Conservation (phyloP, 2,797 vertebrate genomes). For the Hydrocynus forskahlii region DNA sequence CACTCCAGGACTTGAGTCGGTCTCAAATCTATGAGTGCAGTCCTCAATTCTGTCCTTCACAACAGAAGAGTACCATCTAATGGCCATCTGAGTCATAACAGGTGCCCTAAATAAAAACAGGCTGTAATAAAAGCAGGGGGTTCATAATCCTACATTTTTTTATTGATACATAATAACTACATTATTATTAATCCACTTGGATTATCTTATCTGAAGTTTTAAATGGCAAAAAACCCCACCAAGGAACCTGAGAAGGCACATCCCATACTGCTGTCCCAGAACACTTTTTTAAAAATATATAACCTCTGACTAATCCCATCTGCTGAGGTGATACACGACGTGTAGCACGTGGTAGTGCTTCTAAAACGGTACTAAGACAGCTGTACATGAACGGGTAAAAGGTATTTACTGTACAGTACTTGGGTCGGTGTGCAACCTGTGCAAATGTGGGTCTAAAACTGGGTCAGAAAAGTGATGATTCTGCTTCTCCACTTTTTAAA, state of each 20-base stretch:
- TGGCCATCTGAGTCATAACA: conserved; percentile 7
- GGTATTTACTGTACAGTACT: too few species aligned
- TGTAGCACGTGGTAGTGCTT: background rate
- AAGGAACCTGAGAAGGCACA: background rate
- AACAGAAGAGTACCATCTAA: conserved; percentile 6
- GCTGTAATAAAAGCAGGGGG: background rate
- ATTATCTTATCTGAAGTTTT: background rate
- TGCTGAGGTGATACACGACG: too few species aligned
- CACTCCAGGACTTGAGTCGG: background rate
- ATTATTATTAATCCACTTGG: background rate
- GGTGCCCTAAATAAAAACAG: background rate
- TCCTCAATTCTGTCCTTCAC: background rate
- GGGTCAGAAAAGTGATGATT: background rate
- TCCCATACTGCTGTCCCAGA: background rate
- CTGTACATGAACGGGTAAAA: background rate
- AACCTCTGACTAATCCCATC: background rate
- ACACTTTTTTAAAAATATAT: background rate
- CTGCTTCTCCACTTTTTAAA: background rate
- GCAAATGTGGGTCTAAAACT: background rate
- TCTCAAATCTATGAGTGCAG: background rate
- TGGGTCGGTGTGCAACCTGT: conserved; percentile 18
- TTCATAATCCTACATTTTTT: background rate
- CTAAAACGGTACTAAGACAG: background rate
- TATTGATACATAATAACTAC: background rate
- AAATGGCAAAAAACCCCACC: background rate